A percentile compares a stretch with the other conserved stretches of the same genome.
Evolutionary conservation across 2,888 invertebrate species (phyloP).

Genomic region (Smittia aterrima): DNA sequence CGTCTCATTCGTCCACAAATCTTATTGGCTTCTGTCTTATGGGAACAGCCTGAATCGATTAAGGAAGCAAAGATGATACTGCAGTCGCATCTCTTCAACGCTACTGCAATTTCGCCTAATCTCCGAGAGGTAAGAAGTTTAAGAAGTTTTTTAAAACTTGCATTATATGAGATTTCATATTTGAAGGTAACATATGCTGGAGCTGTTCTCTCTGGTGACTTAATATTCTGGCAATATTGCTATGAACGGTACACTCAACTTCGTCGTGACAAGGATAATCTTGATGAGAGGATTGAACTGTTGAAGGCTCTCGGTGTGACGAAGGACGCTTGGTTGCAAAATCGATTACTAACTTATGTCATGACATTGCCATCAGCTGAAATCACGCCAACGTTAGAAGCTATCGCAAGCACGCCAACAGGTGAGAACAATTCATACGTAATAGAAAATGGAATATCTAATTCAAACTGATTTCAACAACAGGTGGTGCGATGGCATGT

Average conservation of each 20-base stretch:
- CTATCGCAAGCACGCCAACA: slow-evolving; percentile 54
- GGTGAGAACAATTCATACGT: not conserved
- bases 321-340: slow-evolving; percentile 55
- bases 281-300: slow-evolving; percentile 53
- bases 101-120: slow-evolving; percentile 51
- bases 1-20: slow-evolving; percentile 53
- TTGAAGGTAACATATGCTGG: slow-evolving; percentile 54
- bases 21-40: slow-evolving; percentile 51
- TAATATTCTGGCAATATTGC: slow-evolving; percentile 54
- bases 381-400: slow-evolving; percentile 53
- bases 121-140: slow-evolving; percentile 50
- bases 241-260: slow-evolving; percentile 53
- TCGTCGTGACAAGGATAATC: slow-evolving; percentile 51
- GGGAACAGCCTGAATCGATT: slow-evolving; percentile 53
- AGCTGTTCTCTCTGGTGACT: slow-evolving; percentile 53
- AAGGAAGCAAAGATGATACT: slow-evolving; percentile 51
- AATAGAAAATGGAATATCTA: not conserved
- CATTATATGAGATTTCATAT: not conserved
- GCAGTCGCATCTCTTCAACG: slow-evolving; percentile 50
- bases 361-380: slow-evolving; percentile 53
- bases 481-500: slow-evolving; percentile 55
- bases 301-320: slow-evolving; percentile 53
- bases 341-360: slow-evolving; percentile 54
- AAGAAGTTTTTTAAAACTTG: not conserved
- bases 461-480: slow-evolving; percentile 47